Percentiles rank a stretch among this genome's conserved stretches.
These are phyloP conservation scores for Agrochola lychnidis DNA, from an alignment of 2,888 invertebrate species.

Conservation along the genomic window DNA sequence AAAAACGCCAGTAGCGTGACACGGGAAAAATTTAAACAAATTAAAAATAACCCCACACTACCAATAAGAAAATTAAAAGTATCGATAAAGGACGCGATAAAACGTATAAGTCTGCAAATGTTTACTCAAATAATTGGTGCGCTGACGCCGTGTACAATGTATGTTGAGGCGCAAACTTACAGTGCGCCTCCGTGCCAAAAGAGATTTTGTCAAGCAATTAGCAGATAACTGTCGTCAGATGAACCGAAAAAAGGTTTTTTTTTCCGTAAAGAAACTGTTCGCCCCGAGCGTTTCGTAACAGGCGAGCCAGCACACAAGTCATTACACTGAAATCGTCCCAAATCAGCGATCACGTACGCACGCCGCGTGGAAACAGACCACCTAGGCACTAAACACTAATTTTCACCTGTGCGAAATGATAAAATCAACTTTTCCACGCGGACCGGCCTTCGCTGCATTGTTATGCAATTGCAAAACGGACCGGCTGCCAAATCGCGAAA, in stretches of 20 bases:
- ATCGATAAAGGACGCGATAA: conserved; percentile 73
- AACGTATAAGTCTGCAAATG: conserved; percentile 73
- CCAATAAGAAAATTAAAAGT: conserved; percentile 71
- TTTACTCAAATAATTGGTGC: conserved; percentile 79
- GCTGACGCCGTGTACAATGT: conserved; percentile 67
- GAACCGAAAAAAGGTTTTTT: conserved; percentile 78
- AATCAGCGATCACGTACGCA: conserved; percentile 77
- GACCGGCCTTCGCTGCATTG: conserved; percentile 86
- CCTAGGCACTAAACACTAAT: conserved; percentile 73
- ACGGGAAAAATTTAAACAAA: conserved; percentile 54
- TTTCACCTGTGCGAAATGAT: conserved; percentile 78
- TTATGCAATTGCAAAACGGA: conserved; percentile 86
- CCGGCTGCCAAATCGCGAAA: conserved; percentile 80
- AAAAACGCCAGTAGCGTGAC: conserved; percentile 42
- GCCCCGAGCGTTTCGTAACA: conserved; percentile 84
- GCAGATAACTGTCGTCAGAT: conserved; percentile 83
- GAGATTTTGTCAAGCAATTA: conserved; percentile 84
- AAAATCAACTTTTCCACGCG: conserved; percentile 84
- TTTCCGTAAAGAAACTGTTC: conserved; percentile 80
- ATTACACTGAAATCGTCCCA: conserved; percentile 83
- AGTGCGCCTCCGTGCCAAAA: conserved; percentile 79
- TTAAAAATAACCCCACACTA: conserved; percentile 58
- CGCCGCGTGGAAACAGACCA: conserved; percentile 74
- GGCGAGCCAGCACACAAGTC: conserved; percentile 75
- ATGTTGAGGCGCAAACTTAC: conserved; percentile 72